Base-by-base conservation (phyloP, 1,140 invertebrate genomes). In the Procambarus clarkii region DNA sequence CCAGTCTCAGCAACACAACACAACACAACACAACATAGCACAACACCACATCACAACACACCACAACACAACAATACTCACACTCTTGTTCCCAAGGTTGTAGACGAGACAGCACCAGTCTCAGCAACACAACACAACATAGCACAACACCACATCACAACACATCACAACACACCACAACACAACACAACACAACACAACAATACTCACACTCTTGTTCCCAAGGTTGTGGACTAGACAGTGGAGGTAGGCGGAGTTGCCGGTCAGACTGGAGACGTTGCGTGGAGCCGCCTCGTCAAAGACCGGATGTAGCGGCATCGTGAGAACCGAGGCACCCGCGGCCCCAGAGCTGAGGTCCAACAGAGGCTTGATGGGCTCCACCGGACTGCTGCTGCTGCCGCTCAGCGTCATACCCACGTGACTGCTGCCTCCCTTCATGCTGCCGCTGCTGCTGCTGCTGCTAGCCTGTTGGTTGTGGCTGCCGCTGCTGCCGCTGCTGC, bases 211-310 rank as follows among this genome's bases (percentile, higher is more conserved):
- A 44, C 86, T 88, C 50, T 78, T 88, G 77, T 80, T 80, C 0
- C 78, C 78, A 0, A 88, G 77, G 86, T 88, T 88, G 34, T 80
- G 76, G 15, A 80, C 86, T 1, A 88, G 45, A 50, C 86, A 88
- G 86, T 88, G 86, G 4, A 88, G 86, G 60, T 88, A 88, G 50
- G 86, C 86, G 1, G 86, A 46, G 44, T 64, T 88, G 9, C 86
- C 77, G 44, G 86, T 88, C 3, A 88, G 86, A 11, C 77, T 50
- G 13, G 86, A 88, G 18, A 88, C 86, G 46, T 88, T 88, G 13
- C 78, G 44, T 2, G 86, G 86, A 5, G 86, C 76, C 2, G 86
- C 86, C 13, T 88, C 76, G 60, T 88, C 86, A 44, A 88, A 88
- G 2, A 88, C 21, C 48, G 86, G 86, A 45, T 60, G 50, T 5